A percentile compares a stretch with the other conserved stretches of the same genome.
phyloP scores from a whole-genome alignment of 2,113 vertebrate genomes.

The Cyrtonyx montezumae region DNA sequence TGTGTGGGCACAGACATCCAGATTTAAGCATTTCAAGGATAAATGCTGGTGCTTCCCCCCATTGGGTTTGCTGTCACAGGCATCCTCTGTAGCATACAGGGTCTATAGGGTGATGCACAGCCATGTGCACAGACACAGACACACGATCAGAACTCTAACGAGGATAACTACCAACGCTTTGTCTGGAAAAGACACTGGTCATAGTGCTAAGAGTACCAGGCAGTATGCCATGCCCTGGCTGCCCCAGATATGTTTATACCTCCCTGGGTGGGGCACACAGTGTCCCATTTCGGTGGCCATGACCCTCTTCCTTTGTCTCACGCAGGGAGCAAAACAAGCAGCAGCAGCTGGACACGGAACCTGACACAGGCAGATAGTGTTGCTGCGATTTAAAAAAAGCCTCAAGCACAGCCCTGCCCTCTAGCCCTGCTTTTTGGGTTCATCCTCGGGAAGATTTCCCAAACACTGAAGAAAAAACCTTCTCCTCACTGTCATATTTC shows the following conservation, averaged over 20 bases:
- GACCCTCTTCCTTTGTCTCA: background rate
- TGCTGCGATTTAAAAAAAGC: background rate
- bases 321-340: fast-evolving
- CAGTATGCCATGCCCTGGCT: fast-evolving
- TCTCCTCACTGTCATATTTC: fast-evolving
- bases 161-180: background rate
- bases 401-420: fast-evolving
- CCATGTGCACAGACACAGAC: background rate
- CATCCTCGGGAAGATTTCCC: background rate
- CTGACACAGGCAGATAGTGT: fast-evolving
- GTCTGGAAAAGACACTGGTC: background rate
- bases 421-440: fast-evolving
- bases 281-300: background rate
- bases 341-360: background rate
- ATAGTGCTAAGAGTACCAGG: background rate
- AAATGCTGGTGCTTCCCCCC: background rate
- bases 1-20: background rate
- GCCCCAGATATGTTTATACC: background rate
- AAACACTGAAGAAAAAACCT: background rate
- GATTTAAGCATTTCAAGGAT: background rate
- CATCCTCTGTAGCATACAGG: background rate
- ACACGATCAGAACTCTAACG: background rate
- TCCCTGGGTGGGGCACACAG: background rate
- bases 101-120: background rate
- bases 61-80: background rate